Evolutionary conservation across 2,888 invertebrate genomes (phyloP), one percentile per base, ranked within the genome.

Genomic region (Globia sparganii): DNA sequence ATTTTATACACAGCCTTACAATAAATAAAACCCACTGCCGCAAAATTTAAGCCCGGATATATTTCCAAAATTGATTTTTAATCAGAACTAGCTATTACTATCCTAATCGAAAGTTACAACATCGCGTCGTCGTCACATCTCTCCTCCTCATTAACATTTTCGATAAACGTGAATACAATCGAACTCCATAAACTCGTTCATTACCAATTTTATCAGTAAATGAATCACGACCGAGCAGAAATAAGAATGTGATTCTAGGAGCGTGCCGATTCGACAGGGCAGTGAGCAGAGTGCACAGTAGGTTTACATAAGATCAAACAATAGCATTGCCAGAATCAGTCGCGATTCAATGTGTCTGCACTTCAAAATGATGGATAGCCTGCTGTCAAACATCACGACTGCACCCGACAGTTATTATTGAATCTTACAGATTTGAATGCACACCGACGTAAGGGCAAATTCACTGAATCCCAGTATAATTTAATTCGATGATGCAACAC

Each of bases 1-100:
- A 93, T 93, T 92, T 93, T 86, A 89, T 92, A 96, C 95, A 95
- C 95, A 96, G 95, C 96, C 96, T 94, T 95, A 94, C 92, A 88
- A 91, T 93, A 94, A 92, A 93, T 91, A 91, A 92, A 92, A 92
- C 94, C 93, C 95, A 95, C 94, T 94, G 95, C 94, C 94, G 87
- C 91, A 90, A 90, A 91, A 89, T 91, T 89, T 90, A 94, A 94
- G 92, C 93, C 89, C 88, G 85, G 88, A 88, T 90, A 91, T 86
- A 90, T 89, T 84, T 88, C 84, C 84, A 89, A 83, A 89, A 91
- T 88, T 88, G 87, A 90, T 91, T 91, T 86, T 86, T 85, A 90
- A 87, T 90, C 89, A 88, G 87, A 91, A 91, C 91, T 92, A 92
- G 91, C 91, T 92, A 93, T 88, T 89, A 91, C 90, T 92, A 93